phyloP scores from a whole-genome alignment of 2,888 invertebrate genomes.

The Trichacis sp. region DNA sequence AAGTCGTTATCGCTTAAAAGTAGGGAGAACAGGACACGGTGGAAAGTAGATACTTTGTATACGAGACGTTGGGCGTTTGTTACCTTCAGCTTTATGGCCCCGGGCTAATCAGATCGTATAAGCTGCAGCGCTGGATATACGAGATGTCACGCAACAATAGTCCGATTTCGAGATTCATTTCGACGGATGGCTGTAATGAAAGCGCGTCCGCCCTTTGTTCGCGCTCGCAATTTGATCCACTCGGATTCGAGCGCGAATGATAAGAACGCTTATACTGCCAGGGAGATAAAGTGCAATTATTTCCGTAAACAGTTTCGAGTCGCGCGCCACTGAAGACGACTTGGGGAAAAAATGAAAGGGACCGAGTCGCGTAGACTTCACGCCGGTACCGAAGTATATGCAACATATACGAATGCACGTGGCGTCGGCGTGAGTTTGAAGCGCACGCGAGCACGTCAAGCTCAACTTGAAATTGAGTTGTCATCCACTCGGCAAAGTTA shows the following conservation, averaged over 20 bases:
- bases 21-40: conserved; percentile 49
- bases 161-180: conserved; percentile 30
- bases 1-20: conserved; percentile 57
- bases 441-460: conserved; percentile 65
- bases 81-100: conserved; percentile 43
- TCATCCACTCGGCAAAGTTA: conserved; percentile 65
- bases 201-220: conserved; percentile 33
- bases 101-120: conserved; percentile 36
- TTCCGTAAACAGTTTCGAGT: too few species aligned
- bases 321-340: too few species aligned
- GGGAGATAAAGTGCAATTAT: conserved; percentile 13
- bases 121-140: conserved; percentile 28
- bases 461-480: conserved; percentile 68
- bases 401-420: conserved; percentile 28
- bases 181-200: conserved; percentile 38
- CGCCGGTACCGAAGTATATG: too few species aligned
- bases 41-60: conserved; percentile 54
- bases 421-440: conserved; percentile 52
- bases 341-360: too few species aligned
- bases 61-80: conserved; percentile 53
- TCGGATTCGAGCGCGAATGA: neutral
- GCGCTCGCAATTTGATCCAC: neutral
- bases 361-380: too few species aligned
- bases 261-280: conserved; percentile 4
- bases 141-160: conserved; percentile 39